Evolutionary conservation across 2,888 invertebrate genomes (phyloP), one percentile per base, ranked within the genome.

Genomic region (Stomorhina lunata): DNA sequence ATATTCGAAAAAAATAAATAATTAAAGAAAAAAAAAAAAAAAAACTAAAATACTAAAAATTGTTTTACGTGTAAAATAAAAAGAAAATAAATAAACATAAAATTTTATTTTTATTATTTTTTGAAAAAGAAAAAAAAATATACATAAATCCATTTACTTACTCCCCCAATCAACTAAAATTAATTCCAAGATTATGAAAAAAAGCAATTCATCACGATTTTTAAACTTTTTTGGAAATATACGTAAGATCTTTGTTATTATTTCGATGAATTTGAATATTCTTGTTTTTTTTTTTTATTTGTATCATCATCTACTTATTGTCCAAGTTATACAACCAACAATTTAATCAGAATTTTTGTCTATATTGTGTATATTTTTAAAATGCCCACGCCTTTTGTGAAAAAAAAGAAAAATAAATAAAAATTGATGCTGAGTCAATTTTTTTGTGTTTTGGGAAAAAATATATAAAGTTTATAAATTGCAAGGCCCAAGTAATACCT

Each of bases 151-250:
- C 40, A 55, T 17, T n/a, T n/a, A n/a, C n/a, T n/a, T n/a, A n/a
- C n/a, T n/a, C 55, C 7, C 1, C 4, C 5, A 32, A 3, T 22
- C 32, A 34, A 34, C 45, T 34, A 29, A 37, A 12, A 61, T 43
- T 40, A 50, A 73, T 34, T 57, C 2, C 9, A 65, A 59, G 15
- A 79, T 66, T 76, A 82, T 79, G 82, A 82, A 82, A 82, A 82
- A 82, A 69, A 66, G 68, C 59, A 81, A 55, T 68, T 61, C 82
- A 50, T 82, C 82, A 75, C 65, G 79, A 71, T 83, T 81, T 77
- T 71, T 81, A 32, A 79, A 77, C 53, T 83, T 83, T 73, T 82
- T 79, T 69, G 55, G 65, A 55, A 80, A 72, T 45, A 59, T 80
- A 77, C 77, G 80, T 80, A 72, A 82, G 82, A 65, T 50, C 3